Percentiles rank a stretch among this genome's conserved stretches.
These are phyloP conservation scores for Entomobrya multifasciata DNA, from an alignment of 2,888 invertebrate genomes.

Conservation along the genomic window DNA sequence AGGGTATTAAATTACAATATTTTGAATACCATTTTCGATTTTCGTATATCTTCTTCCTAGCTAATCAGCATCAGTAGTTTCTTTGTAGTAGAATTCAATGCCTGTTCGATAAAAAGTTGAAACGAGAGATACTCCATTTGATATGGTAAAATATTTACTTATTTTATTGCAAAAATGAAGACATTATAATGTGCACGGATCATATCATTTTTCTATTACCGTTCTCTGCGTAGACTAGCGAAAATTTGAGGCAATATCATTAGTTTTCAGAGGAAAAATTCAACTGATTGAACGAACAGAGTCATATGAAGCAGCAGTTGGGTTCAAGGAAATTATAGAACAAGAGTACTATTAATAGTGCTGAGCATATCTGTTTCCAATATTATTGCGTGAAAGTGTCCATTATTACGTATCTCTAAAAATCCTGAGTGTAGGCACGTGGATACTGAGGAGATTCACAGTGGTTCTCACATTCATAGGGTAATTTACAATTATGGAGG, in stretches of 20 bases:
- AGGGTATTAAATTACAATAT: too few relatives aligned
- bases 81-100: neutral
- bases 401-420: too few relatives aligned
- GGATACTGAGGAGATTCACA: too few relatives aligned
- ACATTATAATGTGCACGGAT: conserved; percentile 24
- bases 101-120: too few relatives aligned
- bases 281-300: neutral
- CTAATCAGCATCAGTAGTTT: conserved; percentile 1
- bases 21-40: neutral
- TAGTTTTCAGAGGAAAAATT: neutral
- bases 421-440: too few relatives aligned
- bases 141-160: neutral
- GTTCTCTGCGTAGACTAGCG: neutral
- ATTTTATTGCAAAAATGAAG: conserved; percentile 10
- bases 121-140: neutral
- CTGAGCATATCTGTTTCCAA: neutral
- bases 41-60: neutral
- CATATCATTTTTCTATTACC: conserved; percentile 24
- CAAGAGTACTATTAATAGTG: neutral
- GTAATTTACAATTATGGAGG: too few relatives aligned
- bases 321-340: neutral
- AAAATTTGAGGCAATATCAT: neutral
- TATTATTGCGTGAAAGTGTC: neutral
- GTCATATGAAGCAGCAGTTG: neutral
- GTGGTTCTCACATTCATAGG: too few relatives aligned